Percentiles rank a stretch among this genome's conserved stretches.
phyloP scores from a whole-genome alignment of 1,140 invertebrate genomes.

The Nephila pilipes region DNA sequence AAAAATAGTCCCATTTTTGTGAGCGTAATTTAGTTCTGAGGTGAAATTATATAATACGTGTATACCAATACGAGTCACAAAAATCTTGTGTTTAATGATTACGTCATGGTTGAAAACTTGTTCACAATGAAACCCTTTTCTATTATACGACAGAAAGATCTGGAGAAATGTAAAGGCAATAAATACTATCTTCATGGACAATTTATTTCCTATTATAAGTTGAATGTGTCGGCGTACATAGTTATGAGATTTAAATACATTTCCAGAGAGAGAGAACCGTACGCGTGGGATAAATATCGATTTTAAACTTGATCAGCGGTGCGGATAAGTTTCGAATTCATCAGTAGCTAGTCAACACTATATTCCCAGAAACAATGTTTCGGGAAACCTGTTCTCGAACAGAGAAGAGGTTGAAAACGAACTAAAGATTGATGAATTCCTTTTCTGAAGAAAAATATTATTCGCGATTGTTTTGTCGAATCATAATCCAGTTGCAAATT shows the following conservation, averaged over 20 bases:
- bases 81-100: neutral
- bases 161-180: constrained; percentile 15
- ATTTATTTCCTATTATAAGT: constrained; percentile 48
- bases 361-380: constrained; percentile 20
- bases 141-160: constrained; percentile 6
- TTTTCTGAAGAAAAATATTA: no score
- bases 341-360: constrained; percentile 21
- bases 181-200: constrained; percentile 41
- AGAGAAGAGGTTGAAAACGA: no score
- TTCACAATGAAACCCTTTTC: constrained; percentile 41
- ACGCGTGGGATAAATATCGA: constrained; percentile 47
- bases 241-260: constrained; percentile 34
- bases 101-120: constrained; percentile 44
- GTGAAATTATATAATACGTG: neutral
- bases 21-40: neutral
- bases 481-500: no score
- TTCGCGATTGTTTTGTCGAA: no score
- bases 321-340: constrained; percentile 36
- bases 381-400: no score
- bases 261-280: neutral
- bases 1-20: neutral
- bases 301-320: constrained; percentile 50
- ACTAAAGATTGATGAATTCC: no score
- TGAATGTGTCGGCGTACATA: constrained; percentile 50
- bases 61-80: neutral